Base-by-base conservation (phyloP, 2,797 vertebrate genomes). In the Oophaga sylvatica region DNA sequence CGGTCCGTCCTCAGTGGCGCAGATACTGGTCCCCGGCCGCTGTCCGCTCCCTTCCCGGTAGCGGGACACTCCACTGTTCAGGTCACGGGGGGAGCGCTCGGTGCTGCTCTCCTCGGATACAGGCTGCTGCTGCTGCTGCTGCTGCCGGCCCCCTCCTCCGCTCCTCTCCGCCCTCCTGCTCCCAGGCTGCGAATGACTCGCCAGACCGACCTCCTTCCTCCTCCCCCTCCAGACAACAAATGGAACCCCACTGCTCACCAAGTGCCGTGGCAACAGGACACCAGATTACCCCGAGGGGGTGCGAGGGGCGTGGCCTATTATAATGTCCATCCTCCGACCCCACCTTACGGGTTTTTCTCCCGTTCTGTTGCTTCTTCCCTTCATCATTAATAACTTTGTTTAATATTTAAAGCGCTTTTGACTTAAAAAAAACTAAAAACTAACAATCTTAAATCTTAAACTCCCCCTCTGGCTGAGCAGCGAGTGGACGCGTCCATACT, bases 251-350 rank as follows among this genome's bases (percentile, higher is more conserved):
- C 71, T 78, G n/a, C 85, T 89, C 85, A 59, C 90, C 92, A 90
- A 93, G 87, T 82, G 94, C 93, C 92, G 94, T 94, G 90, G 87
- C 87, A 90, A 88, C 87, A 89, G 87, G 78, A 16, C 84, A 86
- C 63, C 93, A 94, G 92, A 91, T 89, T 56, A 0, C 17, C 0
- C 7, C 11, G 45, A 22, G 73, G 76, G 1, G 90, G 35, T 41
- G 35, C 80, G 84, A 84, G 90, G 91, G 90, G 87, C 56, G 86
- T 81, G 65, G 11, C 0, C 77, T 85, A 17, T 83, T 41, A 26
- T 87, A n/a, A 17, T 80, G 2, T 6, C 57, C 59, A 0, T 2
- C 13, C 65, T 9, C 8, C 48, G 16, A 35, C 56, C 48, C 31
- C 48, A 26, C 31, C 45, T 2, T n/a, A 70, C 9, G 4, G 0